phyloP scores from a whole-genome alignment of 2,113 vertebrate species.

The Naja naja region DNA sequence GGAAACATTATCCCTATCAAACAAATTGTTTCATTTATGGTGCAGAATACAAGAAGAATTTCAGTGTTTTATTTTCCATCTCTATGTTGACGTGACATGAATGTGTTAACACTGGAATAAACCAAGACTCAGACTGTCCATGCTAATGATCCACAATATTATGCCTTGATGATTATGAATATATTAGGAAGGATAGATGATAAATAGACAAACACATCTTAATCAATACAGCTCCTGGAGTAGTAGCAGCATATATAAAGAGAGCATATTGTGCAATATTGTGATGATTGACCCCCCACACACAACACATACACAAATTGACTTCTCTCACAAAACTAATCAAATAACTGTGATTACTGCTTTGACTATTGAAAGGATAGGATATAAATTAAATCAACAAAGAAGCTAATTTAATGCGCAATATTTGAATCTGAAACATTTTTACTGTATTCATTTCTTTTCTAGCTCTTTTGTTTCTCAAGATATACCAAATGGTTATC shows the following conservation, averaged over 20 bases:
- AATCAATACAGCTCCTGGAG: not conserved
- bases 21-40: not conserved
- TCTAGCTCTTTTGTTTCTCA: not conserved
- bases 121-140: not conserved
- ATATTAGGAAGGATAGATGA: too few relatives aligned
- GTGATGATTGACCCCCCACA: not conserved
- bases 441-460: not conserved
- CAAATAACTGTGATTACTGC: not conserved
- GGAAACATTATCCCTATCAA: not conserved
- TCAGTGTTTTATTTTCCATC: not conserved
- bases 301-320: not conserved
- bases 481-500: not conserved
- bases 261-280: not conserved
- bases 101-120: not conserved
- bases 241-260: not conserved
- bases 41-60: not conserved
- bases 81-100: not conserved
- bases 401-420: not conserved
- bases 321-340: not conserved
- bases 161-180: not conserved
- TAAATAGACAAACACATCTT: not conserved
- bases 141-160: too few relatives aligned
- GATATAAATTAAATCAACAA: not conserved
- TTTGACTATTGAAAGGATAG: not conserved
- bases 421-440: not conserved